Evolutionary conservation across 2,113 vertebrate genomes (phyloP).

Genomic region (Oryctolagus cuniculus): DNA sequence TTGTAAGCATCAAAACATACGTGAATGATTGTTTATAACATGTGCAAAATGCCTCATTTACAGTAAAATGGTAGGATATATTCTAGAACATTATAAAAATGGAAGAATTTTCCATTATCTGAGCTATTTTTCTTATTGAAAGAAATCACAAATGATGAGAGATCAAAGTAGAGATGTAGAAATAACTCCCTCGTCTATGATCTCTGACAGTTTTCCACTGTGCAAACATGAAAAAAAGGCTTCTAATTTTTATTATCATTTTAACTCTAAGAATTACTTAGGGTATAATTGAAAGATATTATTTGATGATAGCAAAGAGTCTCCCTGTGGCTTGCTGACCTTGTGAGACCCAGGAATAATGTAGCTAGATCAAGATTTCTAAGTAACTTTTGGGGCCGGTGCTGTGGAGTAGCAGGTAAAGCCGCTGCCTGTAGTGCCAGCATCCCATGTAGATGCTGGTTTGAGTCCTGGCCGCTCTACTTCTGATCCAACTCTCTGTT

Average conservation of each 20-base stretch:
- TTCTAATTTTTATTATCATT: constrained; percentile 12
- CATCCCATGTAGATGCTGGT: too few relatives aligned
- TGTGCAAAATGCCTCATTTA: neutral
- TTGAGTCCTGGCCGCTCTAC: too few relatives aligned
- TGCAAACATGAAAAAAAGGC: neutral
- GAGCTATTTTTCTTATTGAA: neutral
- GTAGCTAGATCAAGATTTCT: neutral
- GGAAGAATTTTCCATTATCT: neutral
- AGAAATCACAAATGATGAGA: constrained; percentile 20
- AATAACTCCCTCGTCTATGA: neutral
- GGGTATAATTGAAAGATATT: neutral
- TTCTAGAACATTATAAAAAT: neutral
- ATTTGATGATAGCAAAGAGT: neutral
- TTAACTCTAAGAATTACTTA: constrained; percentile 40
- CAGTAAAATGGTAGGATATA: neutral
- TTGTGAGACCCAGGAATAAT: constrained; percentile 10
- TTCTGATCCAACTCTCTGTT: too few relatives aligned
- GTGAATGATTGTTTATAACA: neutral
- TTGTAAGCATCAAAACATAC: neutral
- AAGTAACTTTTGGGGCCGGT: neutral
- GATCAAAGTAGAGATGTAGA: neutral
- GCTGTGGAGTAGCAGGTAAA: too few relatives aligned
- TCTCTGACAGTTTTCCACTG: neutral
- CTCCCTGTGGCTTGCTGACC: neutral
- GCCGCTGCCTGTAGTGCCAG: too few relatives aligned